phyloP scores from a whole-genome alignment of 2,113 vertebrate species.

The Morone saxatilis region DNA sequence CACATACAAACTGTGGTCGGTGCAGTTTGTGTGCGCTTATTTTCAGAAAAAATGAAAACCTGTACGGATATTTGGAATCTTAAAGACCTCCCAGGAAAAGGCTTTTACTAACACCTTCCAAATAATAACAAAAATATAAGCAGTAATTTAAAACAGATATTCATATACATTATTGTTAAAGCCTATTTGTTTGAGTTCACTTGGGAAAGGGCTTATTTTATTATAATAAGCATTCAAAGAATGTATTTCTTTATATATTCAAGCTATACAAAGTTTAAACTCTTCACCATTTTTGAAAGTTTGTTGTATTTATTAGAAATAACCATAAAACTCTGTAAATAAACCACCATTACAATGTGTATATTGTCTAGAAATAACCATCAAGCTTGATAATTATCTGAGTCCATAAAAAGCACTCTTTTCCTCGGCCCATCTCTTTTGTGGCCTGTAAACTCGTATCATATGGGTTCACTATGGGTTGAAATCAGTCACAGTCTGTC shows the following conservation, averaged over 20 bases:
- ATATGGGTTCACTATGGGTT: conserved; percentile 55
- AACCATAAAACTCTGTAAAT: background rate
- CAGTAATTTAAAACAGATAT: background rate
- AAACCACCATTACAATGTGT: background rate
- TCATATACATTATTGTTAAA: background rate
- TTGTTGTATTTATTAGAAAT: conserved; percentile 1
- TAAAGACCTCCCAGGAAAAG: conserved; percentile 44
- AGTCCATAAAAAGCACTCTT: conserved; percentile 40
- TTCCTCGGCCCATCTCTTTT: conserved; percentile 38
- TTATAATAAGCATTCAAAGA: background rate
- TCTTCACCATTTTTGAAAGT: background rate
- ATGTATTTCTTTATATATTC: background rate
- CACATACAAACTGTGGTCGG: conserved; percentile 32
- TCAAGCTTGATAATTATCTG: conserved; percentile 9
- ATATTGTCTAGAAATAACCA: background rate
- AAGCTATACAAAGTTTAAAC: background rate
- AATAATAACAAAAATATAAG: background rate
- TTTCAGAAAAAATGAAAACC: conserved; percentile 8
- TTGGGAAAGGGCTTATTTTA: background rate
- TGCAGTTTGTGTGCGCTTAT: conserved; percentile 26
- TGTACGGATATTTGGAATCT: background rate
- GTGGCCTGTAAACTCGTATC: conserved; percentile 53
- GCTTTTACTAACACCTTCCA: conserved; percentile 3
- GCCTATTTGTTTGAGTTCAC: background rate
- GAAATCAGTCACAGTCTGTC: conserved; percentile 74